A percentile compares a stretch with the other conserved stretches of the same genome.
Evolutionary conservation across 2,888 invertebrate genomes (phyloP).

Genomic region (Andrena fulva): DNA sequence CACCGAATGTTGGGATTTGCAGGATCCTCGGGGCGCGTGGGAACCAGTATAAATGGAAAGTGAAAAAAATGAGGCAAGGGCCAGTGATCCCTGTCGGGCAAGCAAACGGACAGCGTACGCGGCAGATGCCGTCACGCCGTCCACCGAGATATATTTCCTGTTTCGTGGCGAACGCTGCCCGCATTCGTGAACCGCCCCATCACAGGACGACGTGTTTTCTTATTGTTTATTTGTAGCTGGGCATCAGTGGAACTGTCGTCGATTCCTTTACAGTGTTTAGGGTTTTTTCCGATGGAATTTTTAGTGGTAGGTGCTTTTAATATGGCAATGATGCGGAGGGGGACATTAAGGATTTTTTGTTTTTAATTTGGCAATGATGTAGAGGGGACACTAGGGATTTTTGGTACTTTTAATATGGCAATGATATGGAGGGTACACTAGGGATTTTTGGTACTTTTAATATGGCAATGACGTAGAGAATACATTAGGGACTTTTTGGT

Average conservation of each 20-base stretch:
- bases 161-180: constrained; percentile 51
- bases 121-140: constrained; percentile 48
- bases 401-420: no score
- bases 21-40: constrained; percentile 26
- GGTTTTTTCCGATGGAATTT: neutral
- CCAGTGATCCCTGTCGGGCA: constrained; percentile 57
- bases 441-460: no score
- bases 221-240: neutral
- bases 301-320: neutral
- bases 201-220: constrained; percentile 1
- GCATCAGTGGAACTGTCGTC: neutral
- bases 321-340: no score
- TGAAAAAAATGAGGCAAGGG: constrained; percentile 51
- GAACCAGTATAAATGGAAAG: constrained; percentile 25
- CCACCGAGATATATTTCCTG: constrained; percentile 61
- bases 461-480: no score
- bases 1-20: constrained; percentile 68
- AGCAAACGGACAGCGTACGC: constrained; percentile 55
- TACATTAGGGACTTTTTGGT: no score
- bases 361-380: no score
- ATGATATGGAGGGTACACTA: no score
- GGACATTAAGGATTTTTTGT: no score
- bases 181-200: constrained; percentile 33
- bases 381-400: no score
- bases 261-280: neutral